Conservation (phyloP, 2,888 invertebrate genomes). For the Enoplolaimus lenunculus region DNA sequence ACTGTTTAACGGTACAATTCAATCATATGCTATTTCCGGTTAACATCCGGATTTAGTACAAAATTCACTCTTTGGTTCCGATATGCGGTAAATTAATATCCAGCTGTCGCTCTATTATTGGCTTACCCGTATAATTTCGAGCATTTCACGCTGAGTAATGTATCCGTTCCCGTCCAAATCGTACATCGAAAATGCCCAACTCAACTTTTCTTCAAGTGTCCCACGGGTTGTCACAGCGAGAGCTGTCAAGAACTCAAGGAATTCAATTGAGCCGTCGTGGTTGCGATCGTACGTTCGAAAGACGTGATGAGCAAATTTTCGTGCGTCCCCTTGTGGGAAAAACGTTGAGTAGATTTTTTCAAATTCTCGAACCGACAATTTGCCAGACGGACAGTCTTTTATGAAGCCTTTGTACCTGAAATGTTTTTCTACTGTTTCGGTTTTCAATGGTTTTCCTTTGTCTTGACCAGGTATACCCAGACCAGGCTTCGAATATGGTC, state of each 20-base stretch:
- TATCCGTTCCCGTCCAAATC: constrained; percentile 95
- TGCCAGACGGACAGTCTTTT: constrained; percentile 92
- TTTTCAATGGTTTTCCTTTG: no score
- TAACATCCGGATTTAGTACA: no score
- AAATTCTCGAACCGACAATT: constrained; percentile 90
- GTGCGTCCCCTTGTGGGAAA: constrained; percentile 91
- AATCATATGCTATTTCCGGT: no score
- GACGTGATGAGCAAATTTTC: constrained; percentile 96
- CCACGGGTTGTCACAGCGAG: constrained; percentile 91
- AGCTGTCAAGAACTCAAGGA: constrained; percentile 91
- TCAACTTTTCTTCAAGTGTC: constrained; percentile 87
- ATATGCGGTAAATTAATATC: no score
- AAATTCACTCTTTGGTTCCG: no score
- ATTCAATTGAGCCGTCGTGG: constrained; percentile 90
- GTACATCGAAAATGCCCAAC: constrained; percentile 97
- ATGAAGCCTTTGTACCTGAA: constrained; percentile 75
- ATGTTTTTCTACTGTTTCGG: no score
- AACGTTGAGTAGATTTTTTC: constrained; percentile 98
- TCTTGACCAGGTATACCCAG: no score
- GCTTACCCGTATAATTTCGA: constrained; percentile 83
- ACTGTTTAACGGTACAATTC: no score
- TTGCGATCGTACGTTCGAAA: constrained; percentile 74
- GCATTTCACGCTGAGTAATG: constrained; percentile 93
- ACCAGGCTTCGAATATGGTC: no score
- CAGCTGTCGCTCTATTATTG: no score